Conservation (phyloP, 2,113 vertebrate genomes). For the Ailuropoda melanoleuca region DNA sequence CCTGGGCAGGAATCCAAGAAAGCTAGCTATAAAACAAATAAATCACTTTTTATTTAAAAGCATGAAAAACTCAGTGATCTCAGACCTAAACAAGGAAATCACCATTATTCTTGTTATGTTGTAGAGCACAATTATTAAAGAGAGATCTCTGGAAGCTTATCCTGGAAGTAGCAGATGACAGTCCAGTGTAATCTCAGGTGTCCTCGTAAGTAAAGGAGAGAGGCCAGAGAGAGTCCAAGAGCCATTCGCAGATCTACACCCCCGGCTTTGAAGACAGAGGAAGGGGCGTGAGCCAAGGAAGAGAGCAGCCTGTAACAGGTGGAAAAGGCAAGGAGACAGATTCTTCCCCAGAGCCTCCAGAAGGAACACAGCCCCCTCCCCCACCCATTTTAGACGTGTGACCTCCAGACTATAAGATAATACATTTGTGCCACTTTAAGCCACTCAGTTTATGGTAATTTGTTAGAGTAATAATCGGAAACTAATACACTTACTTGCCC, state of each 20-base stretch:
- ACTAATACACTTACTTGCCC: neutral
- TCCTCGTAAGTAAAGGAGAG: neutral
- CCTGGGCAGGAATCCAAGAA: conserved; percentile 43
- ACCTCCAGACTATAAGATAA: neutral
- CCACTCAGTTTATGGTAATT: neutral
- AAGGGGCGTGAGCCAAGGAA: neutral
- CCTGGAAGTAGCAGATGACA: neutral
- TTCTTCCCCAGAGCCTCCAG: neutral
- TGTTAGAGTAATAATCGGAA: neutral
- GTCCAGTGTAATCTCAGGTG: too few species aligned
- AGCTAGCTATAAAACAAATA: conserved; percentile 14
- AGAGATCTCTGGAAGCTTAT: conserved; percentile 11
- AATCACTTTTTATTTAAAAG: conserved; percentile 18
- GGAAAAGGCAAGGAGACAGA: neutral
- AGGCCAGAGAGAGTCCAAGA: neutral
- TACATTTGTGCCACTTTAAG: neutral
- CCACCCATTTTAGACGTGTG: neutral
- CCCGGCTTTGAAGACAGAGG: neutral
- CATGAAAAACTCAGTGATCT: conserved; percentile 22
- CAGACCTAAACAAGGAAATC: conserved; percentile 11
- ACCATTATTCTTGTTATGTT: neutral
- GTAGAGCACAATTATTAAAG: neutral
- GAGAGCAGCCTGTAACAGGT: neutral
- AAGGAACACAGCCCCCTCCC: neutral
- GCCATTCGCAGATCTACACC: neutral